Evolutionary conservation across 2,888 invertebrate species (phyloP).

Genomic region (Autographa pulchrina): DNA sequence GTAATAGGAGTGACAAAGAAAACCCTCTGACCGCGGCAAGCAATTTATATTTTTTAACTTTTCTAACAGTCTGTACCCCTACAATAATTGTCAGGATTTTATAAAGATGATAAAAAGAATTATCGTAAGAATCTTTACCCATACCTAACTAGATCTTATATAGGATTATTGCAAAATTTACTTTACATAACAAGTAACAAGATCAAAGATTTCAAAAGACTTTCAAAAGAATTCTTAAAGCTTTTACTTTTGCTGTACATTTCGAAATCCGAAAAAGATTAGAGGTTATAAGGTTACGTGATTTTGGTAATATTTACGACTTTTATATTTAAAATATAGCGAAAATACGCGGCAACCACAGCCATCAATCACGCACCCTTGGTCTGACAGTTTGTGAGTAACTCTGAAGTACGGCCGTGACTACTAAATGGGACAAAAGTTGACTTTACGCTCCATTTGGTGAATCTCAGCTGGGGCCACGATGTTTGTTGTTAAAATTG

Average conservation of each 20-base stretch:
- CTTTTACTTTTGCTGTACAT: constrained; percentile 13
- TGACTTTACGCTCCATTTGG: constrained; percentile 54
- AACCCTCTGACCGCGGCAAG: no score
- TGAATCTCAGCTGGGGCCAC: constrained; percentile 22
- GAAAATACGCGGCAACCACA: constrained; percentile 27
- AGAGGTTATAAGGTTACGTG: neutral
- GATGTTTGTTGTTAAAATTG: constrained; percentile 43
- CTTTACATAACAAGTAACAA: constrained; percentile 15
- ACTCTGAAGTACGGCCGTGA: constrained; percentile 39
- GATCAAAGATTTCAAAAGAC: constrained; percentile 20
- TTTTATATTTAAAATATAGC: constrained; percentile 18
- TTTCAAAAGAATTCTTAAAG: neutral
- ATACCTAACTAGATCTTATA: neutral
- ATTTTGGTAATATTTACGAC: constrained; percentile 13
- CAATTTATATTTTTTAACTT: neutral
- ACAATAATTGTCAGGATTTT: neutral
- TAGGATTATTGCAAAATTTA: neutral
- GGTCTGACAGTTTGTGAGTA: constrained; percentile 54
- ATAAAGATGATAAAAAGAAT: neutral
- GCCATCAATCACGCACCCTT: constrained; percentile 52
- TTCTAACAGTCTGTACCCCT: neutral
- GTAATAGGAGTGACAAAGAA: no score
- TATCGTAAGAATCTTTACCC: neutral
- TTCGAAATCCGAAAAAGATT: constrained; percentile 5
- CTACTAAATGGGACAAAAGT: constrained; percentile 52